Evolutionary conservation across 1,140 invertebrate species (phyloP), one percentile per base, ranked within the genome.

Genomic region (Conus ventricosus): DNA sequence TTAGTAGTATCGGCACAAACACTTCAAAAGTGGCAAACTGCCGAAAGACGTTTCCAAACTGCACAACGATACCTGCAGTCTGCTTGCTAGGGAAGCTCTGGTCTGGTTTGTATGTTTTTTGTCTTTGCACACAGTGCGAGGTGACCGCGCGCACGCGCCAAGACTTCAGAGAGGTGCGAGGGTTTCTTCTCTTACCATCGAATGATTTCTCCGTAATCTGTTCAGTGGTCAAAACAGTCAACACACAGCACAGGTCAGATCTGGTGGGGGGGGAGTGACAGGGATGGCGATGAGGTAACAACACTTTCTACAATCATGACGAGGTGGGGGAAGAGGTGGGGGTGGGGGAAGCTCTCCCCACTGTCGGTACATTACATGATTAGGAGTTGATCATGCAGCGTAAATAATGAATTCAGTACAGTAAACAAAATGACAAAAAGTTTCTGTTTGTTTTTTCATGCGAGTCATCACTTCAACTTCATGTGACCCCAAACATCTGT

Each of bases 131-230:
- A 20, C 67, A 71, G 20, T 11, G 67, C 23, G 67, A 71, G 6
- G 11, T 23, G 67, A 20, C 67, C 10, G 67, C 39, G 39, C 39
- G 39, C 39, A 39, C 39, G 39, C 39, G 39, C 39, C 39, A 39
- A 71, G 17, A 71, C 67, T 71, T 13, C 6, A 23, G 67, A 71
- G 23, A 71, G 67, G 67, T 23, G 67, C 6, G 20, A 7, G 67
- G 67, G 1, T 71, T 23, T 71, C 67, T 23, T 71, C 17, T 54
- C 13, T 51, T 81, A 81, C 80, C 80, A 81, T 54, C 80, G 80
- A 23, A 81, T 81, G 51, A 81, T 81, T 23, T 51, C 80, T 54
- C 80, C 80, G 51, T 81, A 81, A 81, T 81, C 80, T 81, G 80
- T 71, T 71, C 67, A 13, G 20, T 71, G 23, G 67, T 71, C 23